phyloP scores from a whole-genome alignment of 1,140 invertebrate genomes.

The Drosophila trapezifrons region DNA sequence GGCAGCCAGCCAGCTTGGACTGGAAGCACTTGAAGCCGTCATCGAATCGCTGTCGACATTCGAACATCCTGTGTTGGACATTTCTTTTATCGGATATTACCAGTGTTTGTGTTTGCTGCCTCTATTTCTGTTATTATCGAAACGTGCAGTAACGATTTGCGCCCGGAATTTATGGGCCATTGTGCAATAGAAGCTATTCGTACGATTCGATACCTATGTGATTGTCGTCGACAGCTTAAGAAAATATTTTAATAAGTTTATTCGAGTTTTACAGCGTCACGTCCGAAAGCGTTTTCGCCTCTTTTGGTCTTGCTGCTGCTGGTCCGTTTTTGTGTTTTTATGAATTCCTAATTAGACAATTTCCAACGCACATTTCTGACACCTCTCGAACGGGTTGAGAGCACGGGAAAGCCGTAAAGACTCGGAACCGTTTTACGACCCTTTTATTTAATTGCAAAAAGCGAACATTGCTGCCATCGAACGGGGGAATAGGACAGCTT shows the following conservation, averaged over 20 bases:
- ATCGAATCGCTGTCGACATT: constrained; percentile 5
- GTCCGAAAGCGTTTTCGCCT: constrained; percentile 26
- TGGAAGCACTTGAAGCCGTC: constrained; percentile 2
- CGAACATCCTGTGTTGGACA: constrained; percentile 13
- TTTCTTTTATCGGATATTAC: constrained; percentile 7
- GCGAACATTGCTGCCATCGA: constrained; percentile 57
- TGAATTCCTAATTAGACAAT: constrained; percentile 75
- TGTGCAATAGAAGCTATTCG: constrained; percentile 46
- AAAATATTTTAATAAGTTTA: constrained; percentile 71
- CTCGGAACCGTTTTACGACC: constrained; percentile 67
- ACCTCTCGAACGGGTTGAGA: constrained; percentile 61
- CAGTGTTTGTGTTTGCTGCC: constrained; percentile 8
- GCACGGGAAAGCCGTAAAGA: constrained; percentile 52
- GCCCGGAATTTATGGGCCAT: constrained; percentile 60
- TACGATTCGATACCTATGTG: constrained; percentile 16
- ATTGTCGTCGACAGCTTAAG: constrained; percentile 34
- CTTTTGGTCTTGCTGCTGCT: constrained; percentile 12
- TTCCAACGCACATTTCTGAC: constrained; percentile 73
- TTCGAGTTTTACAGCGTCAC: constrained; percentile 69
- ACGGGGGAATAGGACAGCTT: constrained; percentile 8
- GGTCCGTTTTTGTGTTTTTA: constrained; percentile 50
- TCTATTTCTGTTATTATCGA: constrained; percentile 53
- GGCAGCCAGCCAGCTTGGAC: not conserved
- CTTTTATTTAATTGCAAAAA: constrained; percentile 78
- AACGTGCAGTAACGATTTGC: constrained; percentile 70